Evolutionary conservation across 1,140 invertebrate species (phyloP), one percentile per base, ranked within the genome.

Genomic region (Apis cerana): DNA sequence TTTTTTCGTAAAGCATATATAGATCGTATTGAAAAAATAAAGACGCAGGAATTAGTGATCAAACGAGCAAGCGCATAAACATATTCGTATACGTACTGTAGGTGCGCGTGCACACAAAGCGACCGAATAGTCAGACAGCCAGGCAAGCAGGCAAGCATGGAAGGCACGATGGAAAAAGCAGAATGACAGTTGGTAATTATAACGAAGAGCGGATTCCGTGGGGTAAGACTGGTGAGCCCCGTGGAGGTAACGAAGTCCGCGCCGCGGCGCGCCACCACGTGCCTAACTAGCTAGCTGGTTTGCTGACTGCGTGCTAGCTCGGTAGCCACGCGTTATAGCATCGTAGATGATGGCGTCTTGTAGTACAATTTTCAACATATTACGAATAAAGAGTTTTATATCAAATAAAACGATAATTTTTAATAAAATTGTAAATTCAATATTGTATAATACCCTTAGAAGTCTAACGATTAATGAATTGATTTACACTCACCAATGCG

Each of bases 221-320:
- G 52, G 19, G 19, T 23, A 67, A 80, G 83, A 0, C 69, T 64
- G 67, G 89, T 89, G 84, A 84, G 78, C 89, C 89, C 89, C 89
- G 88, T 88, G n/a, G 72, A 64, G 59, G 54, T 70, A 75, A 75
- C 67, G 50, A 75, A 88, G 80, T 81, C 87, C 88, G 87, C 89
- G 85, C 88, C 50, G 69, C 61, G 33, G 83, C 84, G 85, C 87
- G 83, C 81, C 83, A 89, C 89, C 89, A 89, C 89, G 89, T 89
- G 89, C 83, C 85, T 68, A 62, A 48, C 62, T 33, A 48, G 68
- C 77, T 82, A 82, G 80, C 80, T 76, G 62, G 54, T 58, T 76
- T 23, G 80, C 79, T 80, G 70, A 62, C 79, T 80, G 78, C 62
- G 48, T 76, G 80, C 48, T 82, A 65, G 54, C 80, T 68, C 56